Conservation (phyloP, 2,113 vertebrate genomes). For the Tringa solitaria region DNA sequence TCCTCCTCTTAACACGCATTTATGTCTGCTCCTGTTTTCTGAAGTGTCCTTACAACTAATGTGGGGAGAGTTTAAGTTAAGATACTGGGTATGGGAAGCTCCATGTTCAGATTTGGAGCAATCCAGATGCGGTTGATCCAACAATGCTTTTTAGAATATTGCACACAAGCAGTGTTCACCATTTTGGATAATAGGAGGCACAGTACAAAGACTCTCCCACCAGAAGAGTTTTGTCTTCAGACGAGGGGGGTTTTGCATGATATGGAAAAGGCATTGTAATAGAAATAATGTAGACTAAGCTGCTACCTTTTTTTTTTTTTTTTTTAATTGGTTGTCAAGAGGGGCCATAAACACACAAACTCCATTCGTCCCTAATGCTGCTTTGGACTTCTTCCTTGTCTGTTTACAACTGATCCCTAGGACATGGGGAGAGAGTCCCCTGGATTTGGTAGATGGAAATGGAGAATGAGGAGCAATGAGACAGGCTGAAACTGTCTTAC, state of each 20-base stretch:
- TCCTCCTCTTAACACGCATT: not conserved
- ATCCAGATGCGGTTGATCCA: not conserved
- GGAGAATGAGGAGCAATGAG: not conserved
- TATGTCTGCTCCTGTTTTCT: not conserved
- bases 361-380: not conserved
- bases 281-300: not conserved
- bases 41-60: not conserved
- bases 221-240: not conserved
- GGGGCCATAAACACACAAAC: not conserved
- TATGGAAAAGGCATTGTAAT: not conserved
- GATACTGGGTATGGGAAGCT: not conserved
- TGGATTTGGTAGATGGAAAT: not conserved
- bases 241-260: not conserved
- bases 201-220: not conserved
- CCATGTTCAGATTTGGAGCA: not conserved
- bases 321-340: not conserved
- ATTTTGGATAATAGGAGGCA: not conserved
- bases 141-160: not conserved
- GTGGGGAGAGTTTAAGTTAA: not conserved
- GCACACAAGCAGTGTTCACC: not conserved
- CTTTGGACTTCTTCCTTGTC: not conserved
- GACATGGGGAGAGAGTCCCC: not conserved
- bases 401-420: not conserved
- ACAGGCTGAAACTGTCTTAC: not conserved
- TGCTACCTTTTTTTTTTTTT: not conserved